Evolutionary conservation across 2,888 invertebrate species (phyloP), one percentile per base, ranked within the genome.

Genomic region (Coelinius sp.): DNA sequence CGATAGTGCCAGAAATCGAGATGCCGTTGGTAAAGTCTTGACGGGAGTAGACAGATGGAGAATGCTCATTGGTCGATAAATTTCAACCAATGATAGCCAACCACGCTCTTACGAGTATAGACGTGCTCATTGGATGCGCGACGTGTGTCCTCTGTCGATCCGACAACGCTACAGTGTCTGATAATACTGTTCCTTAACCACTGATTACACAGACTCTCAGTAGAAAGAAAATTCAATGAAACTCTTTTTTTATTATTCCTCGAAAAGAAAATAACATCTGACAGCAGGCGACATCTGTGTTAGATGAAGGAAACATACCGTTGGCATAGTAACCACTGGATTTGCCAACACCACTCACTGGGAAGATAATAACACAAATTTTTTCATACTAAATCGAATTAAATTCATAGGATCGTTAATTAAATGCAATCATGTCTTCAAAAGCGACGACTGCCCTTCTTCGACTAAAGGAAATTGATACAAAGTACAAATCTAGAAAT

Each of bases 31-130:
- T 83, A 77, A 49, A 85, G 89, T 79, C 80, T 80, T 80, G 76
- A 70, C 68, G 44, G 14, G 38, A 81, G 80, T 88, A 91, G 92
- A 91, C 93, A 93, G 93, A 92, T 94, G 93, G 93, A 93, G 90
- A 82, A 82, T 82, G 88, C 70, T 85, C 79, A 93, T 93, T 93
- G 92, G 93, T 83, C 78, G 78, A 72, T 78, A 4, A 0, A 4
- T 10, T 78, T 70, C 76, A 80, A 81, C 93, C 92, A 93, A 93
- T 93, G 79, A 85, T 62, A 88, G 82, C 83, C 80, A 90, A 93
- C 92, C 93, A 94, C 92, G 93, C 93, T 92, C 90, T 90, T 90
- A 89, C 79, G 24, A n/a, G 14, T 22, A 82, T 80, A 88, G 59
- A 74, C n/a, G 0, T 1, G 12, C 62, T 71, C 41, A 46, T 35